phyloP scores from a whole-genome alignment of 2,113 vertebrate species.

The Xiphophorus hellerii region DNA sequence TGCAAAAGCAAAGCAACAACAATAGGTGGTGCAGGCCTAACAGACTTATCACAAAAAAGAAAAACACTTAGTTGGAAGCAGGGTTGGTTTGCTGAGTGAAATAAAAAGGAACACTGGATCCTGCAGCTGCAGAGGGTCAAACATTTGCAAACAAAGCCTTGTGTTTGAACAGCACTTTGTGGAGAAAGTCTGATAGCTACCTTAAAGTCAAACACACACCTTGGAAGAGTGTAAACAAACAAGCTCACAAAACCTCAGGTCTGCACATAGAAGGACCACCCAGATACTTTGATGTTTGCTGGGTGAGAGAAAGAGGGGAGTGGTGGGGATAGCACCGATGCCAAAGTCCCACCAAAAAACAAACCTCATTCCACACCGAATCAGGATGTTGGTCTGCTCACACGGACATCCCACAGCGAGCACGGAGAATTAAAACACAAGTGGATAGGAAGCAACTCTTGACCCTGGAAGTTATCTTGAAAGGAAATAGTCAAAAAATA shows the following conservation, averaged over 20 bases:
- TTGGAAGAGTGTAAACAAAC: slow-evolving; percentile 58
- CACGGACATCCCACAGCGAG: slow-evolving; percentile 67
- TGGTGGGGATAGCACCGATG: slow-evolving; percentile 30
- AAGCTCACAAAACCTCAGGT: slow-evolving; percentile 35
- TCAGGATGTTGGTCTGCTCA: slow-evolving; percentile 77
- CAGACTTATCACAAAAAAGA: slow-evolving; percentile 32
- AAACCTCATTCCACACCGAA: slow-evolving; percentile 56
- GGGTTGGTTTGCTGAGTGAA: slow-evolving; percentile 8
- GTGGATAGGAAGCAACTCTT: slow-evolving; percentile 54
- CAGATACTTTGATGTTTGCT: slow-evolving; percentile 70
- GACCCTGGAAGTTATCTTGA: slow-evolving; percentile 65
- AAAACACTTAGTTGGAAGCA: slow-evolving; percentile 21
- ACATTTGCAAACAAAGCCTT: slow-evolving; percentile 35
- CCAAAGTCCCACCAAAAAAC: slow-evolving; percentile 62
- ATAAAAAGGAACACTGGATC: neutral
- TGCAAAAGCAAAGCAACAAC: slow-evolving; percentile 75
- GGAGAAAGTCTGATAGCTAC: slow-evolving; percentile 52
- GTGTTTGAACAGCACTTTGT: slow-evolving; percentile 61
- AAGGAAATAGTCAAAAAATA: slow-evolving; percentile 55
- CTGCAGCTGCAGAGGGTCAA: slow-evolving; percentile 42
- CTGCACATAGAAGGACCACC: slow-evolving; percentile 63
- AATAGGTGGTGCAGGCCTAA: slow-evolving; percentile 56
- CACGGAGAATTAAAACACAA: slow-evolving; percentile 55
- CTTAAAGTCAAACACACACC: slow-evolving; percentile 63
- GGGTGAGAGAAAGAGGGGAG: slow-evolving; percentile 33